Evolutionary conservation across 1,140 invertebrate genomes (phyloP).

Genomic region (Notospermus geniculatus): DNA sequence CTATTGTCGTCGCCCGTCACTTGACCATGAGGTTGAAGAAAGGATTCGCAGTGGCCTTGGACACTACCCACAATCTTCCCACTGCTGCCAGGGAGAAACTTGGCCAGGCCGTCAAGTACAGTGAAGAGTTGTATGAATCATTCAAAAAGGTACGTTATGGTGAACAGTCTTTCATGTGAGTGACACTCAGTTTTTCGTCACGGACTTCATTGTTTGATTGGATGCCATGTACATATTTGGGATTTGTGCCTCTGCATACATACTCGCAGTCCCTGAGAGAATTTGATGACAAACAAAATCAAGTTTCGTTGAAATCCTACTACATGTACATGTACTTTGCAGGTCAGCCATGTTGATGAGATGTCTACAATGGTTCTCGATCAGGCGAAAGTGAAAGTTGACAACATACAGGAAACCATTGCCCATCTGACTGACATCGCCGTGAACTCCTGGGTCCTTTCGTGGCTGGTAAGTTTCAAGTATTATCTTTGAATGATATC

Average conservation of each 20-base stretch:
- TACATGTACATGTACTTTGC: background rate
- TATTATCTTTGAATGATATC: too few relatives aligned
- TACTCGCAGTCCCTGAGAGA: too few relatives aligned
- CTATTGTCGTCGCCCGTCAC: slow-evolving; percentile 27
- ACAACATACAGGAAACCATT: slow-evolving; percentile 26
- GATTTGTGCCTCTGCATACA: too few relatives aligned
- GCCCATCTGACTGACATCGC: slow-evolving; percentile 22
- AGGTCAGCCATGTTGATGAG: slow-evolving; percentile 28
- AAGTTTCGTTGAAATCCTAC: too few relatives aligned
- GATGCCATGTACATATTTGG: too few relatives aligned
- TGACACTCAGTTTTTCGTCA: too few relatives aligned
- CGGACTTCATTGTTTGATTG: too few relatives aligned
- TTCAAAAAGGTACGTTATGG: slow-evolving; percentile 23
- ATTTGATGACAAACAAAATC: too few relatives aligned
- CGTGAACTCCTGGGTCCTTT: slow-evolving; percentile 20
- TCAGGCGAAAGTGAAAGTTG: slow-evolving; percentile 26
- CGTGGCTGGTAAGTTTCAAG: slow-evolving; percentile 32
- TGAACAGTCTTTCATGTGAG: too few relatives aligned
- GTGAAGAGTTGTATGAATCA: slow-evolving; percentile 26
- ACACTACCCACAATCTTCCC: slow-evolving; percentile 18
- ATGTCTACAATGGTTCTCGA: slow-evolving; percentile 22
- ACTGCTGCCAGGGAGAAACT: slow-evolving; percentile 18
- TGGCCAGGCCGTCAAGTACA: slow-evolving; percentile 22
- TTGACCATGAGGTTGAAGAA: slow-evolving; percentile 21
- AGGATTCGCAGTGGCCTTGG: slow-evolving; percentile 16